Base-by-base conservation (phyloP, 2,888 invertebrate species). In the Zootermopsis nevadensis region DNA sequence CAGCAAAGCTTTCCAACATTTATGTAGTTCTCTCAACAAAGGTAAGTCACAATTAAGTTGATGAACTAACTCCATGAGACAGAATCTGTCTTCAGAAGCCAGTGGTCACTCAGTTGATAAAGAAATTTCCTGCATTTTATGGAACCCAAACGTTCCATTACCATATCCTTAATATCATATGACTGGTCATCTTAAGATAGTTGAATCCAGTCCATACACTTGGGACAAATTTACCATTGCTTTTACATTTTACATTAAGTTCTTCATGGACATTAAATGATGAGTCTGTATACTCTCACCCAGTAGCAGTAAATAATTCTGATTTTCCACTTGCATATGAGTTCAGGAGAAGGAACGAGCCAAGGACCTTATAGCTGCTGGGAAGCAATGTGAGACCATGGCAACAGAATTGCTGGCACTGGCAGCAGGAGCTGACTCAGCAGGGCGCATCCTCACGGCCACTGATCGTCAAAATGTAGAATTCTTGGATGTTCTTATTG, bases 301-400 rank as follows among this genome's bases (percentile, higher is more conserved):
- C 19, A 4, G 19, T 48, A 48, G 48, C 6, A 15, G n/a, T 60
- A 60, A 19, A 33, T 60, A 69, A 76, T 15, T 38, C 35, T 69
- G 33, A 22, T 66, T 80, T 69, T 81, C 30, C n/a, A 31, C 31
- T 60, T 69, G n/a, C n/a, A n/a, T 35, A 30, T 33, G 24, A 53
- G 27, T 80, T 87, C 88, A 94, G 94, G 99, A 99, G 91, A 99
- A 99, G 91, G 99, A 99, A 91, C 93, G 99, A 89, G 98, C 99
- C 85, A 97, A 97, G 91, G 99, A 99, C 91, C 92, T 99, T 86
- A 95, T 97, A 87, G 95, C 96, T 38, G 99, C 99, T 60, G 97
- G 98, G 15, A 97, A 97, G 88, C 98, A 97, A 90, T 99, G 99
- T 89, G 99, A 99, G 90, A 94, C 94, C 33, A 98, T 99, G 98